phyloP scores from a whole-genome alignment of 2,797 vertebrate species.

The Zalophus californianus region DNA sequence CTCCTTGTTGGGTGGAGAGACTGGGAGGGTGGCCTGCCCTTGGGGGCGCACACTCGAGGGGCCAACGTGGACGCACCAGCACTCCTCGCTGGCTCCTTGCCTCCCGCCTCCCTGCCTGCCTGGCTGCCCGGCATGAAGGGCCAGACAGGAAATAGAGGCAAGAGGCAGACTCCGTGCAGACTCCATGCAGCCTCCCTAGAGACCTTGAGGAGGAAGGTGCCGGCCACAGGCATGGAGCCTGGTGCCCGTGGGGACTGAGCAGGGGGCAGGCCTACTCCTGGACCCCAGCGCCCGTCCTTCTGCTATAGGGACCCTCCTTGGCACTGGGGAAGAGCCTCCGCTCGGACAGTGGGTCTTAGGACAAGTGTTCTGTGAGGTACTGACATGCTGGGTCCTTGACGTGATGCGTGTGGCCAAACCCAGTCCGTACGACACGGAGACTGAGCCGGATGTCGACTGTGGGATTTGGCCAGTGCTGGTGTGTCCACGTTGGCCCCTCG shows the following conservation, averaged over 20 bases:
- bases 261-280: fast-evolving
- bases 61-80: too few species aligned
- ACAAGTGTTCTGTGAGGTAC: fast-evolving
- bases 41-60: fast-evolving
- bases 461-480: fast-evolving
- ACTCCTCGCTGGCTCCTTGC: background rate
- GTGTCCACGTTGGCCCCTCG: fast-evolving
- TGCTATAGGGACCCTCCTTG: background rate
- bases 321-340: background rate
- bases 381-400: fast-evolving
- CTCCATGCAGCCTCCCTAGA: background rate
- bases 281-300: background rate
- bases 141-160: fast-evolving
- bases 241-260: background rate
- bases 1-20: background rate
- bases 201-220: background rate
- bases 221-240: fast-evolving
- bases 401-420: fast-evolving
- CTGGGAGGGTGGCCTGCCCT: background rate
- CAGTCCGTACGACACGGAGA: fast-evolving
- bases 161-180: too few species aligned
- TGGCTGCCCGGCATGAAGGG: background rate
- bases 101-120: fast-evolving
- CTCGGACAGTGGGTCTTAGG: fast-evolving
- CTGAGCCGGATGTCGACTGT: fast-evolving